Evolutionary conservation across 1,140 invertebrate species (phyloP).

Genomic region (Vanessa atalanta): DNA sequence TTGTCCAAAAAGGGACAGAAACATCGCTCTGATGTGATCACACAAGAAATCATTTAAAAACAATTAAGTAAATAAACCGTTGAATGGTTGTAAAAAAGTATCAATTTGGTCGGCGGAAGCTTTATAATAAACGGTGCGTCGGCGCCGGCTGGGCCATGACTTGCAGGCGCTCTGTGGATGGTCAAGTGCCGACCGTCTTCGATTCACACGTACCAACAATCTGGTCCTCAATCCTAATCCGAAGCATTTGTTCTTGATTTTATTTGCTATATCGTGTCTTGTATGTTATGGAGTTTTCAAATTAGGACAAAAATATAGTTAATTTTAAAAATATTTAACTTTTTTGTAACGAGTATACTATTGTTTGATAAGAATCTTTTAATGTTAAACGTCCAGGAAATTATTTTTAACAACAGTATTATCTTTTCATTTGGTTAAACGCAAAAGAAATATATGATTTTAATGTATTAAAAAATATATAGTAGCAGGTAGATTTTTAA

Average conservation of each 20-base stretch:
- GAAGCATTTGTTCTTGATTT: conserved; percentile 19
- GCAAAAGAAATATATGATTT: too few species aligned
- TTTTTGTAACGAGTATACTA: too few species aligned
- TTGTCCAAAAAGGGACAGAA: not conserved
- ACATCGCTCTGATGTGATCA: conserved; percentile 30
- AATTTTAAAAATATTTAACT: too few species aligned
- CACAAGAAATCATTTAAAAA: conserved; percentile 40
- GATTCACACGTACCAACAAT: conserved; percentile 55
- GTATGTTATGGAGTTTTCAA: too few species aligned
- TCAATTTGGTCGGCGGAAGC: conserved; percentile 60
- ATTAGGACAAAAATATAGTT: too few species aligned
- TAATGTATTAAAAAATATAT: too few species aligned
- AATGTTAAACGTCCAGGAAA: too few species aligned
- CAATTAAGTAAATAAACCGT: conserved; percentile 56
- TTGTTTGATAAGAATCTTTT: too few species aligned
- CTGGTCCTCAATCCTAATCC: conserved; percentile 26
- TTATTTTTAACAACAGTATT: too few species aligned
- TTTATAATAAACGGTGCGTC: conserved; percentile 58
- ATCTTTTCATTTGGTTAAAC: too few species aligned
- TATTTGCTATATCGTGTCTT: too few species aligned
- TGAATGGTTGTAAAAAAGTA: conserved; percentile 55
- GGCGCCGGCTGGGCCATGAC: conserved; percentile 65
- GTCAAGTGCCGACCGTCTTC: conserved; percentile 44
- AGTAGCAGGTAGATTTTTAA: too few species aligned
- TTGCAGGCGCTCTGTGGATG: conserved; percentile 56